Conservation (phyloP, 2,888 invertebrate genomes). For the Heteropelma amictum region DNA sequence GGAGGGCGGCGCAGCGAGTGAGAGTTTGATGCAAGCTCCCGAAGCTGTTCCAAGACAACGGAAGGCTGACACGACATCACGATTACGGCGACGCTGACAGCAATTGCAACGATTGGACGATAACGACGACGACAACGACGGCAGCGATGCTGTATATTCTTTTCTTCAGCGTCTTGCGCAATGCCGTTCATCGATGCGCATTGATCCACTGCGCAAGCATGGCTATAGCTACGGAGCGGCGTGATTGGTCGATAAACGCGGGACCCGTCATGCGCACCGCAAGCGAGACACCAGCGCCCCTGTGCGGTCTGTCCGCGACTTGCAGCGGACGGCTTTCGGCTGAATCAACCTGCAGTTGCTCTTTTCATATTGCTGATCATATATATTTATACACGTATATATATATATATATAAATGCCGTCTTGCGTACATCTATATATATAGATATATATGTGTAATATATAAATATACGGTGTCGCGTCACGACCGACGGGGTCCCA, state of each 20-base stretch:
- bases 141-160: too few relatives aligned
- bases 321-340: not conserved
- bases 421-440: too few relatives aligned
- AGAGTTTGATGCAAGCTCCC: slow-evolving; percentile 33
- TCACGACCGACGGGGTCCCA: slow-evolving; percentile 17
- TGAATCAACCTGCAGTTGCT: slow-evolving; percentile 7
- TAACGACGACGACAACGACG: slow-evolving; percentile 24
- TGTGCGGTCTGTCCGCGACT: not conserved
- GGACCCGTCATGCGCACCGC: slow-evolving; percentile 7
- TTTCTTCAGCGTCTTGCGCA: slow-evolving; percentile 9
- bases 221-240: not conserved
- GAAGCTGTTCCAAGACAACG: not conserved
- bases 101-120: slow-evolving; percentile 32
- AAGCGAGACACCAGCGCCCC: slow-evolving; percentile 6
- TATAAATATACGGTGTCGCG: not conserved
- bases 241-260: slow-evolving; percentile 19
- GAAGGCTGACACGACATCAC: slow-evolving; percentile 6
- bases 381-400: slow-evolving; percentile 13
- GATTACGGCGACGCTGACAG: slow-evolving; percentile 3
- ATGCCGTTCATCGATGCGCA: slow-evolving; percentile 8
- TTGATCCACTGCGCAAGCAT: slow-evolving; percentile 30
- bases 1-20: slow-evolving; percentile 52
- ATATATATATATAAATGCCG: slow-evolving; percentile 2
- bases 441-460: not conserved
- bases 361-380: not conserved